Evolutionary conservation across 2,888 invertebrate genomes (phyloP), one percentile per base, ranked within the genome.

Genomic region (Diaprepes abbreviatus): DNA sequence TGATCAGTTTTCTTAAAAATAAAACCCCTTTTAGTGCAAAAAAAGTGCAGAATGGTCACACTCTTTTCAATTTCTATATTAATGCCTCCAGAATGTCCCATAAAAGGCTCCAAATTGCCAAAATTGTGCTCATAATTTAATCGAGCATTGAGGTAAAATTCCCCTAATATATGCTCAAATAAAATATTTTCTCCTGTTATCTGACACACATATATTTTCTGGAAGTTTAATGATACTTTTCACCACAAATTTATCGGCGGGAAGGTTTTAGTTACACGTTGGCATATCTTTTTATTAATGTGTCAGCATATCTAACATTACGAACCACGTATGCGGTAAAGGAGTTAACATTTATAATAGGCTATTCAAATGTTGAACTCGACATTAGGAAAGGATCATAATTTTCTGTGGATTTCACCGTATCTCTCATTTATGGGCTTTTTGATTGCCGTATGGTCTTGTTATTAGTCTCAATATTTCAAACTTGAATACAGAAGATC

Each of bases 131-230:
- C 17, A 17, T 40, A 40, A 40, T 40, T 40, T 10, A 40, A 17
- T 9, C 1, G 40, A 17, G n/a, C 17, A 17, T 40, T 40, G 9
- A 40, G 17, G 40, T 40, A 16, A 40, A 17, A 40, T 40, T 17
- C 40, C 7, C 40, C 10, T 40, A 40, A 40, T 40, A 6, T 40
- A 38, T 40, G 40, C 40, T 40, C 1, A 40, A 40, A 40, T 40
- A 17, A 40, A 40, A 6, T 40, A 40, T 40, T 40, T 40, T 40
- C 40, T 7, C 2, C 1, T 40, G 17, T 7, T 40, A 40, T 40
- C 40, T 40, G 3, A 16, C 9, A 40, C 7, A n/a, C n/a, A 9
- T 16, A 16, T 6, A 16, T 38, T 33, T 9, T 6, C 2, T 10
- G 2, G 4, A 10, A 33, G 33, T 33, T 33, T 33, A 10, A 33